A percentile compares a stretch with the other conserved stretches of the same genome.
These are phyloP conservation scores for Cosmopolites sordidus DNA, from an alignment of 2,888 invertebrate species.

Conservation along the genomic window DNA sequence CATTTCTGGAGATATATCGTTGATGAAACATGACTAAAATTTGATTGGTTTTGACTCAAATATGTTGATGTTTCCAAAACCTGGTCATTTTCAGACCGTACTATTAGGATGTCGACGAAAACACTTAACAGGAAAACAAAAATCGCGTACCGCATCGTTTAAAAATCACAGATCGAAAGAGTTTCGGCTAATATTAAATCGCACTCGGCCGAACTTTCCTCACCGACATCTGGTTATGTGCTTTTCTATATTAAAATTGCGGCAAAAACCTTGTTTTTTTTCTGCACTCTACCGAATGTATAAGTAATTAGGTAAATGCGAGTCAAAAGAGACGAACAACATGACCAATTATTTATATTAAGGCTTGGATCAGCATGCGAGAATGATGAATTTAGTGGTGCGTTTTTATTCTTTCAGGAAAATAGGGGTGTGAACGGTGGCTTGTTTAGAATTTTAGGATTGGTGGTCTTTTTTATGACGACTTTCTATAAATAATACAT, in stretches of 20 bases:
- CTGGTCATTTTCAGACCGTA: too few relatives aligned
- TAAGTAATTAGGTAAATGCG: conserved; percentile 20
- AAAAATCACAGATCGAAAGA: too few relatives aligned
- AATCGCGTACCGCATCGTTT: too few relatives aligned
- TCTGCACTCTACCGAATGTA: conserved; percentile 3
- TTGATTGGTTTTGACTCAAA: too few relatives aligned
- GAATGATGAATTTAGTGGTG: conserved; percentile 2
- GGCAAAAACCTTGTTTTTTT: conserved; percentile 1
- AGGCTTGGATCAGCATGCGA: conserved; percentile 6
- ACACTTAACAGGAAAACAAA: too few relatives aligned
- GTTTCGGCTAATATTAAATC: not conserved
- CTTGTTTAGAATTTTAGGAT: too few relatives aligned
- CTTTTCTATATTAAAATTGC: conserved; percentile 9
- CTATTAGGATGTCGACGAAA: too few relatives aligned
- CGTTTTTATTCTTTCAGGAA: not conserved
- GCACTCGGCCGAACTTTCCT: not conserved
- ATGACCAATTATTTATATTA: conserved; percentile 18
- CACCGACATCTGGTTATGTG: conserved; percentile 13
- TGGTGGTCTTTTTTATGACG: too few relatives aligned
- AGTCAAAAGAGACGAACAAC: not conserved
- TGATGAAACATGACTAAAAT: too few relatives aligned
- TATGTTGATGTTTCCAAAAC: too few relatives aligned
- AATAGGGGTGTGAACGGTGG: conserved; percentile 5
- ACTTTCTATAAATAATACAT: too few relatives aligned
- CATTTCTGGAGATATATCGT: conserved; percentile 23